A percentile compares a stretch with the other conserved stretches of the same genome.
Evolutionary conservation across 2,113 vertebrate genomes (phyloP).

Genomic region (Grammomys dolichurus): DNA sequence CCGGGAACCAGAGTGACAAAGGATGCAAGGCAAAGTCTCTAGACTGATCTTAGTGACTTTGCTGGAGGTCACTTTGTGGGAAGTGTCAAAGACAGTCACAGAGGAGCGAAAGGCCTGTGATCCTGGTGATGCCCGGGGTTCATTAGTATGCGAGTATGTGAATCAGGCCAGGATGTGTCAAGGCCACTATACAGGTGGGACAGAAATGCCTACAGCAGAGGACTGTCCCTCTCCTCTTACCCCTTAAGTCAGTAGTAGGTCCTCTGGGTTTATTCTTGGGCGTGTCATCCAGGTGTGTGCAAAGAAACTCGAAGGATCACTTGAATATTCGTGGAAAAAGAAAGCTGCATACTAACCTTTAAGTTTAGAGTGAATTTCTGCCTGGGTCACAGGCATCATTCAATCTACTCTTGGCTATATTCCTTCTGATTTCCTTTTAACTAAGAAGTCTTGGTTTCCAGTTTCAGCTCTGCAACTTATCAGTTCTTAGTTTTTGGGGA

Average conservation of each 20-base stretch:
- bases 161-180: background rate
- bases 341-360: background rate
- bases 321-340: background rate
- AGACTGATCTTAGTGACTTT: slow-evolving; percentile 37
- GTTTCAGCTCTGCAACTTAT: background rate
- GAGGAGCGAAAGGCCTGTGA: background rate
- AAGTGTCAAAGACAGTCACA: slow-evolving; percentile 41
- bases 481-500: background rate
- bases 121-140: background rate
- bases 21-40: background rate
- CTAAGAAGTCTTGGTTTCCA: background rate
- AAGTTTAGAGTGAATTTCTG: background rate
- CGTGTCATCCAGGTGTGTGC: background rate
- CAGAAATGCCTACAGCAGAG: background rate
- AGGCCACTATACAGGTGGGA: background rate
- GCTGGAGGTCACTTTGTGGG: slow-evolving; percentile 36
- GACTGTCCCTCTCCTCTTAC: background rate
- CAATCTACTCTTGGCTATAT: background rate
- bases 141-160: background rate
- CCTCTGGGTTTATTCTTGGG: background rate
- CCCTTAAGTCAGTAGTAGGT: background rate
- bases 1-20: background rate
- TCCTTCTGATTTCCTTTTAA: background rate
- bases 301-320: background rate
- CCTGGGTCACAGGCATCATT: background rate